Conservation (phyloP, 1,140 invertebrate genomes). For the Nixonia krombeini region DNA sequence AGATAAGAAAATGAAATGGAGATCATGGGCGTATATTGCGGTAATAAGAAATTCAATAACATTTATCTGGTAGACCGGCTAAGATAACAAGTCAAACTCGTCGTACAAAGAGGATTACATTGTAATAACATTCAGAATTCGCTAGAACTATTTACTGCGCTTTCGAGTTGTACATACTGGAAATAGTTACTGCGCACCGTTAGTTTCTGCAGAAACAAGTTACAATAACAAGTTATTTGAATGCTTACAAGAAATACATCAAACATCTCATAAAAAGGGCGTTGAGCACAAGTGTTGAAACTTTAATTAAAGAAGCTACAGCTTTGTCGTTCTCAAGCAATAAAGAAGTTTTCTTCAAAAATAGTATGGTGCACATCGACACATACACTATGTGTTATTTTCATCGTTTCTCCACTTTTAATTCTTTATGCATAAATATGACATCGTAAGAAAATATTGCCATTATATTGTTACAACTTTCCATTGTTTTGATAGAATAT, state of each 20-base stretch:
- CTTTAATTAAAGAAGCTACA: no score
- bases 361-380: no score
- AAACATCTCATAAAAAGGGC: background rate
- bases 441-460: no score
- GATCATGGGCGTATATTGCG: slow-evolving; percentile 3
- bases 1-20: slow-evolving; percentile 8
- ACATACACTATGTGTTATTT: no score
- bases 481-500: no score
- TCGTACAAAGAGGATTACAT: slow-evolving; percentile 13
- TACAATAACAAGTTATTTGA: background rate
- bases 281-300: background rate
- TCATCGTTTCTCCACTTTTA: no score
- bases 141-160: slow-evolving; percentile 14
- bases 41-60: slow-evolving; percentile 13
- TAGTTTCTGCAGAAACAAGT: slow-evolving; percentile 7
- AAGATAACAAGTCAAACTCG: slow-evolving; percentile 11
- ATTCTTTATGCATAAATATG: no score
- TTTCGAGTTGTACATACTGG: slow-evolving; percentile 14
- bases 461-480: no score
- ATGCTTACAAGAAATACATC: background rate
- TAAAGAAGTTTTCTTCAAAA: no score
- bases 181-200: slow-evolving; percentile 3
- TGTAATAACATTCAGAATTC: slow-evolving; percentile 14
- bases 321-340: no score
- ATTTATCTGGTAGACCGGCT: slow-evolving; percentile 12